Evolutionary conservation across 2,797 vertebrate species (phyloP).

Genomic region (Acestrorhynchus altus): DNA sequence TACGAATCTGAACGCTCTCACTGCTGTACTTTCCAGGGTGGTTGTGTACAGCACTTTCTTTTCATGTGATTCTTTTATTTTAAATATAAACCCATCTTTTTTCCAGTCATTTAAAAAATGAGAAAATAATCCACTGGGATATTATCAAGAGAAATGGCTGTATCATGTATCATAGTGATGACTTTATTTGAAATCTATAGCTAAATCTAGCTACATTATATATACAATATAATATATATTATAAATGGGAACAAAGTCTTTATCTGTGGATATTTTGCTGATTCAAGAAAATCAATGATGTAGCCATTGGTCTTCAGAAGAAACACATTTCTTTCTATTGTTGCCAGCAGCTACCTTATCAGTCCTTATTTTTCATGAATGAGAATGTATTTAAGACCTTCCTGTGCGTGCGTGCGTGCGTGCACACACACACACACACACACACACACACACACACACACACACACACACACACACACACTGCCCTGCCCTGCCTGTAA

Average conservation of each 20-base stretch:
- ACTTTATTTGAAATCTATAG: conserved; percentile 76
- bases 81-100: conserved; percentile 72
- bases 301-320: conserved; percentile 72
- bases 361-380: conserved; percentile 72
- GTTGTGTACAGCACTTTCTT: conserved; percentile 81
- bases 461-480: not conserved
- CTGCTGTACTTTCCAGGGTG: conserved; percentile 72
- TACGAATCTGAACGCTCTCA: conserved; percentile 64
- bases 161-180: conserved; percentile 73
- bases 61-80: conserved; percentile 78
- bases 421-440: conserved; percentile 38
- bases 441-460: conserved; percentile 7
- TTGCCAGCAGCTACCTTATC: conserved; percentile 80
- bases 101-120: conserved; percentile 61
- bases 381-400: conserved; percentile 79
- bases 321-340: conserved; percentile 78
- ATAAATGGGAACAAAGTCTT: conserved; percentile 66
- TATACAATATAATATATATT: conserved; percentile 70
- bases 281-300: conserved; percentile 52
- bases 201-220: conserved; percentile 59
- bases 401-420: conserved; percentile 41
- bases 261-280: conserved; percentile 63
- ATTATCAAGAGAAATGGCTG: conserved; percentile 73
- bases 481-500: conserved; percentile 56
- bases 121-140: conserved; percentile 69